Evolutionary conservation across 1,140 invertebrate species (phyloP), one percentile per base, ranked within the genome.

Genomic region (Campodea augens): DNA sequence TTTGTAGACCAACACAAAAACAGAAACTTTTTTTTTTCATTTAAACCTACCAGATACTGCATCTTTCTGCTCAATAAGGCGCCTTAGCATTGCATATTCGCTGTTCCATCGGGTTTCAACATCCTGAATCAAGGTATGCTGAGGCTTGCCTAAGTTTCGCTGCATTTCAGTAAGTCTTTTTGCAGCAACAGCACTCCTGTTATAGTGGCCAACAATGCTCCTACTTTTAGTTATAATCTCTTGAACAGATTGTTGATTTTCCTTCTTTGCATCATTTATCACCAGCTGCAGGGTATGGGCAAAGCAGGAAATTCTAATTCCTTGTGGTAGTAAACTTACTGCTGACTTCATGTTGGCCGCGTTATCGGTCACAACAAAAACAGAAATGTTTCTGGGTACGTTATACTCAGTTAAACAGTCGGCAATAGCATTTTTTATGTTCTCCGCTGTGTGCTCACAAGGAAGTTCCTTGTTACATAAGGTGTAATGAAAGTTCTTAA

Each of bases 41-140:
- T n/a, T n/a, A n/a, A n/a, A n/a, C n/a, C n/a, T n/a, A n/a, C n/a
- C 39, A 25, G 38, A 37, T 42, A 51, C 47, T 3, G 50, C 37
- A 23, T 38, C 15, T 42, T 55, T 55, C 27, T 53, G 44, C 25
- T 53, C 42, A 12, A 49, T 25, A 22, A 50, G 49, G 32, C 47
- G 27, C 15, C 49, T 29, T 21, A 57, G 5, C 54, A 55, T 57
- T 15, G 52, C 47, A 51, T 49, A 55, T 25, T 44, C 44, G 29
- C 48, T 49, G 25, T 55, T 54, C 52, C 55, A 57, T 18, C 49
- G n/a, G 19, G 49, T 55, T 19, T 25, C 7, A 29, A 56, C 51
- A 49, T 55, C 51, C 29, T 50, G 48, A 18, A 53, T 47, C 5
- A 56, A 49, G 41, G 47, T 49, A 32, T 51, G 48, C 10, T 48